Evolutionary conservation across 2,888 invertebrate species (phyloP), one percentile per base, ranked within the genome.

Genomic region (Ochropleura plecta): DNA sequence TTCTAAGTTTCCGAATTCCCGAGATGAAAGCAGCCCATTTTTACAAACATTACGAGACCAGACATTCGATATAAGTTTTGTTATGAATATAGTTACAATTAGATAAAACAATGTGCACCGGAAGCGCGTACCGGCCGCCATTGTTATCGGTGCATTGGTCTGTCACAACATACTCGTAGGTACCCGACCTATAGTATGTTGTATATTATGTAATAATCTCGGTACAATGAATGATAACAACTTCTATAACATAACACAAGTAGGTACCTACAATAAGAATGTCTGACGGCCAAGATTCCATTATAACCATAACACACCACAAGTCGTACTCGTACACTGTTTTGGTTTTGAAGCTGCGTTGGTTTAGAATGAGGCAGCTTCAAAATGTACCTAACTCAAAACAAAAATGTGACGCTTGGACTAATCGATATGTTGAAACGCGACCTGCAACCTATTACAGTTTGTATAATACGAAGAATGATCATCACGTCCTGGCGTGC

Each of bases 31-130:
- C 67, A 48, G n/a, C 12, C 18, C 30, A 12, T 30, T 30, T 18
- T 3, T 49, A 7, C 7, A 42, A n/a, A 12, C 18, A 51, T 4
- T 30, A 30, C 30, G 30, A 30, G 30, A 30, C 30, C 30, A 30
- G 30, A 30, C 30, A 18, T 18, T 44, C 44, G 51, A 60, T 48
- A 2, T 10, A 18, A n/a, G 20, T 14, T 5, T 55, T 30, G 70
- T 53, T 46, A 40, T 46, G 44, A 60, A 53, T n/a, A 5, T n/a
- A 5, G 62, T 49, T 65, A 64, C 5, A 78, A 18, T 66, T 42
- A 71, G 66, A 78, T 78, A 81, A 69, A 57, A 51, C 40, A 44
- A 49, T 51, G 48, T 66, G 49, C 49, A 59, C 48, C 65, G 81
- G 84, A 83, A 62, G 42, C 55, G n/a, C 9, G 12, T 70, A n/a